Conservation (phyloP, 2,888 invertebrate species). For the Morpho achilles region DNA sequence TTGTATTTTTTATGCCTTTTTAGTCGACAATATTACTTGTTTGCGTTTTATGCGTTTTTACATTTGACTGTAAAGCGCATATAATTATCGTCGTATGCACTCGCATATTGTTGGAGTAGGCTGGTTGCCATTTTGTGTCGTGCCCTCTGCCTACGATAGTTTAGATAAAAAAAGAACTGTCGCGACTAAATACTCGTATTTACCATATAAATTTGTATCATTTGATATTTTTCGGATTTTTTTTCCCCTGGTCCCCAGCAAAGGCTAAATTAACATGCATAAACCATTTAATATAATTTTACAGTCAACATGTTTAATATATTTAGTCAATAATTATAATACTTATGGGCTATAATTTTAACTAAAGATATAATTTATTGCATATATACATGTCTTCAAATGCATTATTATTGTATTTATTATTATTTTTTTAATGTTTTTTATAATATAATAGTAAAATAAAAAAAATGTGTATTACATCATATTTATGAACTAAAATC, state of each 20-base stretch:
- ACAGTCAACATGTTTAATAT: not conserved
- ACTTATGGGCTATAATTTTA: too few relatives aligned
- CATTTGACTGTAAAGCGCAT: constrained; percentile 39
- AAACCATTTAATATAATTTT: constrained; percentile 1
- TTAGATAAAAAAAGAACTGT: constrained; percentile 70
- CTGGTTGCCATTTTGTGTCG: constrained; percentile 77
- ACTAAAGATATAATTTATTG: too few relatives aligned
- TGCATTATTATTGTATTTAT: too few relatives aligned
- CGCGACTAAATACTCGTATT: constrained; percentile 34
- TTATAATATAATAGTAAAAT: too few relatives aligned
- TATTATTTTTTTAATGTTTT: too few relatives aligned
- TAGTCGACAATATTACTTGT: constrained; percentile 48
- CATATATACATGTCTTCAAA: too few relatives aligned
- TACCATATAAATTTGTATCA: constrained; percentile 1
- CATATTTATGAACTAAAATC: too few relatives aligned
- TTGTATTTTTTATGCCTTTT: constrained; percentile 43
- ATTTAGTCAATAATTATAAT: not conserved
- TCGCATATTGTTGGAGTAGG: constrained; percentile 68
- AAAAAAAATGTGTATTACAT: too few relatives aligned
- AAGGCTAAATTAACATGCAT: not conserved
- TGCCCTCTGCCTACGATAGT: constrained; percentile 70
- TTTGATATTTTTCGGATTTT: constrained; percentile 1
- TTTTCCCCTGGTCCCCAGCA: not conserved
- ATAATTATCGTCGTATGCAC: constrained; percentile 54
- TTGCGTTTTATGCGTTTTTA: constrained; percentile 36